Evolutionary conservation across 2,888 invertebrate species (phyloP), one percentile per base, ranked within the genome.

Genomic region (Limenitis camilla): DNA sequence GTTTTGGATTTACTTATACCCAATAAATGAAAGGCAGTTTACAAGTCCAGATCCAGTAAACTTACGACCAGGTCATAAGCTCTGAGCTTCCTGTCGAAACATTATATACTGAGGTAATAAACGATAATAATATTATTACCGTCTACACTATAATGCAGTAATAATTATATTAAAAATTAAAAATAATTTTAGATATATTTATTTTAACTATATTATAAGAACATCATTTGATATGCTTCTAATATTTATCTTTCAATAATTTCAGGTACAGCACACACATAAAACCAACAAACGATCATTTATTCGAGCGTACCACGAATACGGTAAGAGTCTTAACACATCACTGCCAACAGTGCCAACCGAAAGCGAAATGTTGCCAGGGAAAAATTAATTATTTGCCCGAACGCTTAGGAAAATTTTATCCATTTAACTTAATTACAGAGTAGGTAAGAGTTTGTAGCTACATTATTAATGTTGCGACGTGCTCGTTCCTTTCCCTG

Each of bases 391-490:
- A 76, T 76, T 72, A 74, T 74, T 74, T 71, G 65, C 69, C 61
- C 64, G 64, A 67, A 68, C 69, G 73, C 71, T 74, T 71, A 71
- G 67, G 69, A 70, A 75, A 77, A 77, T 78, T 78, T 76, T 74
- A 74, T 73, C 74, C 76, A 75, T 81, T 78, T 73, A 75, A 76
- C 75, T 80, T 81, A 78, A 81, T 81, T 80, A 81, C 72, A 60
- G 69, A 72, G 75, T 71, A 71, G 70, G 76, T 82, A 77, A 79
- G 73, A 76, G 70, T 79, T 79, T 77, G 76, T 78, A 64, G 70
- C 65, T 63, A 70, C 70, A 77, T 80, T 79, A 78, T 78, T 78
- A 78, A 81, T 78, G 75, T 74, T 62, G 66, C 61, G 67, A 71
- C 71, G 71, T 69, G 70, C 67, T 66, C 65, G 66, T 61, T 62